A percentile compares a stretch with the other conserved stretches of the same genome.
These are phyloP conservation scores for Tupaia chinensis DNA, from an alignment of 2,113 vertebrate genomes.

Conservation along the genomic window DNA sequence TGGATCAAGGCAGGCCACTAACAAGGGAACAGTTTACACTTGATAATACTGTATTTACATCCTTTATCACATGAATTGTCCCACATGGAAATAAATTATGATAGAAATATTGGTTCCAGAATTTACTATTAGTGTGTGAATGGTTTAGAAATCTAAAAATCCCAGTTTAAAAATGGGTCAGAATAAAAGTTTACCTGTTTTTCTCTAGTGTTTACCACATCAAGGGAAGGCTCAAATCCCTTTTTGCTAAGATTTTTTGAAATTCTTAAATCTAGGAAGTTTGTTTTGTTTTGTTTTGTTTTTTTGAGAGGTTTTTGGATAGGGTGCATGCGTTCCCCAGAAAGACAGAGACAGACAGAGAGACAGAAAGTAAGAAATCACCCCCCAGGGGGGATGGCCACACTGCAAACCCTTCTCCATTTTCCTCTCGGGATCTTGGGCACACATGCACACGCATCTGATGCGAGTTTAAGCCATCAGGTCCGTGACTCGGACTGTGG, in stretches of 20 bases:
- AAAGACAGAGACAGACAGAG: too few species aligned
- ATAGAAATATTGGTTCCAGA: neutral
- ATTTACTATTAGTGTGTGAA: neutral
- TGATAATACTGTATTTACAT: neutral
- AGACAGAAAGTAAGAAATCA: too few species aligned
- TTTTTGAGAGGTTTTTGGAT: too few species aligned
- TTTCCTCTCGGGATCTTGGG: too few species aligned
- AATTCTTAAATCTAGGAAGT: neutral
- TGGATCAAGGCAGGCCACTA: neutral
- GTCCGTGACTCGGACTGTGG: too few species aligned
- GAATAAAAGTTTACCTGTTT: neutral
- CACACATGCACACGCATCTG: too few species aligned
- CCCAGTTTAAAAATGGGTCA: neutral
- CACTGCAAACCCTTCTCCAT: too few species aligned
- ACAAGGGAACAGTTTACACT: neutral
- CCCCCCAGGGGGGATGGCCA: too few species aligned
- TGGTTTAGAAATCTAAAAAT: neutral
- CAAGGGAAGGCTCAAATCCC: neutral
- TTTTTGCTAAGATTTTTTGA: neutral
- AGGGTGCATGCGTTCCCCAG: too few species aligned
- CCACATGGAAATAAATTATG: neutral
- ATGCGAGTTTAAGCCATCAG: too few species aligned
- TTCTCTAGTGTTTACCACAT: neutral
- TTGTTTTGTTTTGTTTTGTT: too few species aligned
- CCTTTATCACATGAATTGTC: neutral